A percentile compares a stretch with the other conserved stretches of the same genome.
Conservation (phyloP, 1,140 invertebrate genomes). For the Stegodyphus dumicola region DNA sequence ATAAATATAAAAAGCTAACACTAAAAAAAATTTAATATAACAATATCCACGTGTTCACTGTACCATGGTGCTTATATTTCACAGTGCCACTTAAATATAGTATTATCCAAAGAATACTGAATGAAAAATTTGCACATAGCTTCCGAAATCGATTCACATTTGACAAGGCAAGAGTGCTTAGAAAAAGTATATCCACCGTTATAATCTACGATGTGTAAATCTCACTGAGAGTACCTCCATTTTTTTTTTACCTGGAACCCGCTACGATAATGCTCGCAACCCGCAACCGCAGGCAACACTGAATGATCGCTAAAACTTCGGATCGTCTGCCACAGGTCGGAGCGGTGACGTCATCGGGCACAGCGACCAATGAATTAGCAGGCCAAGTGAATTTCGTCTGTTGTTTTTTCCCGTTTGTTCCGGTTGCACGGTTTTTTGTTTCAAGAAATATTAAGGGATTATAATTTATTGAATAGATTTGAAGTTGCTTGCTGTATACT, state of each 20-base stretch:
- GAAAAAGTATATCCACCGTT: too few species aligned
- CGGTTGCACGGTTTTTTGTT: constrained; percentile 44
- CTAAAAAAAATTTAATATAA: background rate
- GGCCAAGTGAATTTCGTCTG: constrained; percentile 22
- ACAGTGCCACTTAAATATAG: too few species aligned
- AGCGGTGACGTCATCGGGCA: constrained; percentile 17
- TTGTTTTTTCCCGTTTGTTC: constrained; percentile 14
- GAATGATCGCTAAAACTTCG: constrained; percentile 34
- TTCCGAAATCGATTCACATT: too few species aligned
- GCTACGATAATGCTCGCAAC: background rate
- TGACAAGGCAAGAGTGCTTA: too few species aligned
- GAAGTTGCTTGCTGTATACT: too few species aligned
- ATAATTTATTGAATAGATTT: background rate
- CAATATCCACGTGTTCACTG: background rate
- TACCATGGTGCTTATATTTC: constrained; percentile 13
- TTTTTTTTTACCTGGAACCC: too few species aligned
- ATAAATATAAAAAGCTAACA: background rate
- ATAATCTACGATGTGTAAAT: too few species aligned
- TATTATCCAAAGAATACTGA: too few species aligned
- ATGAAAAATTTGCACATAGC: too few species aligned
- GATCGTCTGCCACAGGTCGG: constrained; percentile 50
- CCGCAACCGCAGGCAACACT: constrained; percentile 32
- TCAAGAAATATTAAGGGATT: constrained; percentile 9
- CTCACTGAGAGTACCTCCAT: background rate
- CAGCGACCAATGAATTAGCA: constrained; percentile 41